Evolutionary conservation across 1,140 invertebrate genomes (phyloP), one percentile per base, ranked within the genome.

Genomic region (Diuraphis noxia): DNA sequence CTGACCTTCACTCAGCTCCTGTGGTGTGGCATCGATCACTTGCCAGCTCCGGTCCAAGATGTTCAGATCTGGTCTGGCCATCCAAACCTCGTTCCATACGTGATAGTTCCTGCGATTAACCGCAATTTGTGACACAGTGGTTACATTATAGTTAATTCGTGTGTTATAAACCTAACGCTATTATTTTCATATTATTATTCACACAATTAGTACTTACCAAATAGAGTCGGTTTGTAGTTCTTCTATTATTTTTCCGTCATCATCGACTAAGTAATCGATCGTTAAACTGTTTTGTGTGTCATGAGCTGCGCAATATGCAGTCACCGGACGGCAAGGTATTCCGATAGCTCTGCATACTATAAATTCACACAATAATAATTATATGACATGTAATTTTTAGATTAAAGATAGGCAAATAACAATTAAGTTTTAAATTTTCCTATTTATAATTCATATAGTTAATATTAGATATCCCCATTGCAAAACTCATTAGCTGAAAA

Each of bases 61-160:
- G 0, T 96, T 96, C 43, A 99, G 94, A 94, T 99, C 98, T 2
- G 96, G 95, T 38, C 98, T 94, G 88, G 96, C 95, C 96, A 98
- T 98, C 98, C 98, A 99, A 1, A 97, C 96, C 94, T 99, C 98
- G 94, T 98, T 98, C 98, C 98, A 99, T 7, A 98, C 98, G 93
- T 99, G 98, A 93, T 98, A 99, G 93, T 99, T 99, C 96, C 95
- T 95, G 91, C 21, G 10, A 34, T 25, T 38, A 3, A 38, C 21
- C 36, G 4, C 7, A 1, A 30, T 63, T 30, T 10, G 34, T 4
- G 13, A 17, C 13, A n/a, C 13, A 4, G 56, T 72, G 21, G 21
- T 49, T 49, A 21, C 46, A 49, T 49, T 49, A 49, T 49, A 46
- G 43, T 46, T 72, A 72, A 72, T 17, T n/a, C 56, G 56, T 72